A percentile compares a stretch with the other conserved stretches of the same genome.
These are phyloP conservation scores for Temnothorax ravouxi DNA, from an alignment of 2,888 invertebrate species.

Conservation along the genomic window DNA sequence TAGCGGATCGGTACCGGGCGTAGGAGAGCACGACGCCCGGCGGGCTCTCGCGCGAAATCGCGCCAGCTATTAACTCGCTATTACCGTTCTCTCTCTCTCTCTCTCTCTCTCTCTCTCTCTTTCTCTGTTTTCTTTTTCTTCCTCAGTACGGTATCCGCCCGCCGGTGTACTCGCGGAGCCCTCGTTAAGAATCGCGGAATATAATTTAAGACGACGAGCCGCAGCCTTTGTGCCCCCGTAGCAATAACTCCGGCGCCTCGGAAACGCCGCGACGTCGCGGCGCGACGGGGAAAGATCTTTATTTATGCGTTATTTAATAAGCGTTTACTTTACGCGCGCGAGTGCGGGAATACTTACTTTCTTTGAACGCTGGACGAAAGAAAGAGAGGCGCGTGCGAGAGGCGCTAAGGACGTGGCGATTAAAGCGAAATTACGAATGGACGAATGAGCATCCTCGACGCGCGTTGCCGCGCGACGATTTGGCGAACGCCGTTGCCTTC, in stretches of 20 bases:
- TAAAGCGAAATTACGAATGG: conserved; percentile 15
- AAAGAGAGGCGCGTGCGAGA: neutral
- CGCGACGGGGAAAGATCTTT: conserved; percentile 42
- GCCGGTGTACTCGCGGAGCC: conserved; percentile 23
- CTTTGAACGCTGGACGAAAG: neutral
- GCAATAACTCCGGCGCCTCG: conserved; percentile 53
- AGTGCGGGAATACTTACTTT: neutral
- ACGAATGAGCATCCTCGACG: neutral
- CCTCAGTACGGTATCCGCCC: conserved; percentile 3
- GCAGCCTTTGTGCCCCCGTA: conserved; percentile 55
- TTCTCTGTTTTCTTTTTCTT: neutral
- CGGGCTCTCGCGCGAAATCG: conserved; percentile 55
- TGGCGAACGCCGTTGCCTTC: conserved; percentile 27
- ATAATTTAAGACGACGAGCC: conserved; percentile 54
- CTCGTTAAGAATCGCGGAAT: conserved; percentile 56
- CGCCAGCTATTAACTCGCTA: conserved; percentile 49
- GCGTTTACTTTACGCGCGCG: conserved; percentile 44
- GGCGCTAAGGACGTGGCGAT: neutral
- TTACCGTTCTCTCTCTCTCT: conserved; percentile 22
- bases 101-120: neutral
- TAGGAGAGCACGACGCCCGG: conserved; percentile 48
- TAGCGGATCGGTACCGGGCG: conserved; percentile 51
- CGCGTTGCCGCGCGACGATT: neutral
- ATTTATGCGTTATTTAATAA: conserved; percentile 52
- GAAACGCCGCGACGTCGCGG: conserved; percentile 48